Evolutionary conservation across 2,888 invertebrate species (phyloP).

Genomic region (Spodoptera exigua): DNA sequence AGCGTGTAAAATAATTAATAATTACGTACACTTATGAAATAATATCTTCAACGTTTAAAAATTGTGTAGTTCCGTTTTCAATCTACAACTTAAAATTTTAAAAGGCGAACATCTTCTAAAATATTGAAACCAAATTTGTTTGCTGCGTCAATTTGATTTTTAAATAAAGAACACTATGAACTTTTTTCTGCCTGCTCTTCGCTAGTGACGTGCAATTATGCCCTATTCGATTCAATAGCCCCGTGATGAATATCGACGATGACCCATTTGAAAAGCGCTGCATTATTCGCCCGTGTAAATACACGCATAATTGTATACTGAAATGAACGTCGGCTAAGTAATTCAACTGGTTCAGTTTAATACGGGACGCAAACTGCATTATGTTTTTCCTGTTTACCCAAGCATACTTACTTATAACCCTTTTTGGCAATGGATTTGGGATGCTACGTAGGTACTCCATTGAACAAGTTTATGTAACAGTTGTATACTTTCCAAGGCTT

Average conservation of each 20-base stretch:
- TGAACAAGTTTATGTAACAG: constrained; percentile 33
- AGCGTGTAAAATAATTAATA: no score
- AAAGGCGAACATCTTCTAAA: no score
- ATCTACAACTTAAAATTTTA: no score
- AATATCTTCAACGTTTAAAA: no score
- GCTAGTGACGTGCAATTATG: constrained; percentile 65
- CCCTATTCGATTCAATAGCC: constrained; percentile 72
- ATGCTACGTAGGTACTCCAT: constrained; percentile 38
- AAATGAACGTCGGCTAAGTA: constrained; percentile 24
- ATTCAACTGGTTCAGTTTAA: constrained; percentile 24
- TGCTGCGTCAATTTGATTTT: constrained; percentile 6
- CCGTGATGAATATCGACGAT: constrained; percentile 73
- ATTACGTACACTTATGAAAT: no score
- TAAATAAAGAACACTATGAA: constrained; percentile 29
- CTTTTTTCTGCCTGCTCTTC: constrained; percentile 38
- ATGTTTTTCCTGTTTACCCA: constrained; percentile 23
- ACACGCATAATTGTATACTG: constrained; percentile 38
- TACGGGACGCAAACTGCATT: constrained; percentile 12
- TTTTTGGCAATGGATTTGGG: constrained; percentile 31
- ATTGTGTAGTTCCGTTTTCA: no score
- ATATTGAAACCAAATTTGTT: no score
- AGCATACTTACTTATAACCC: constrained; percentile 9
- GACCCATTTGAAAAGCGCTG: constrained; percentile 65
- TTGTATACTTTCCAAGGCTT: constrained; percentile 38
- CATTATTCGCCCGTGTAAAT: constrained; percentile 52